A percentile compares a stretch with the other conserved stretches of the same genome.
Conservation (phyloP, 2,113 vertebrate species). For the Cariama cristata region DNA sequence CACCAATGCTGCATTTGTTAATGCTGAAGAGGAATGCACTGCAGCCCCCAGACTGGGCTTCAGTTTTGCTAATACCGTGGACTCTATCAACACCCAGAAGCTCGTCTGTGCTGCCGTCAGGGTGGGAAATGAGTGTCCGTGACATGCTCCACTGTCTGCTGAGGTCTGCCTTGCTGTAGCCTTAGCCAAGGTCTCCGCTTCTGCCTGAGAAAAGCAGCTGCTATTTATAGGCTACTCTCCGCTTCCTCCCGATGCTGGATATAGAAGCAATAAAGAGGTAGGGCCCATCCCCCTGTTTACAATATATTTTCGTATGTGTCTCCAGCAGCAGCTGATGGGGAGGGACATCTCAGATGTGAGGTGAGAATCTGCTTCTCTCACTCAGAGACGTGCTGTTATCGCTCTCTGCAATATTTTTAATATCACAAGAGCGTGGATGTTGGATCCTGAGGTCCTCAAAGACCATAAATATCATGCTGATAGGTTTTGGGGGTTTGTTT, state of each 20-base stretch:
- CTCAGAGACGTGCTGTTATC: background rate
- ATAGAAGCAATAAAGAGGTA: background rate
- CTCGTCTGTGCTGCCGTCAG: background rate
- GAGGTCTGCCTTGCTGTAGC: background rate
- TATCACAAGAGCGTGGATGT: background rate
- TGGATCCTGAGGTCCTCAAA: background rate
- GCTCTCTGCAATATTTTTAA: background rate
- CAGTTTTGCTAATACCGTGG: background rate
- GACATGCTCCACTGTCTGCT: accelerated
- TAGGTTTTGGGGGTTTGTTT: background rate
- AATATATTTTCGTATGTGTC: background rate
- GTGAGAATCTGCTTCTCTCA: background rate
- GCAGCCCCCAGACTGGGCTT: background rate
- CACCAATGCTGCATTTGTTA: background rate
- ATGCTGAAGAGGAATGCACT: background rate
- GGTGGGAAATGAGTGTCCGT: background rate
- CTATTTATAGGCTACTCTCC: background rate
- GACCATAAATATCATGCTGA: background rate
- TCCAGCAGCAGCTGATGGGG: background rate
- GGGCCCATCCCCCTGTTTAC: background rate
- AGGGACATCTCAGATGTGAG: background rate
- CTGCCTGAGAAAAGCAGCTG: background rate
- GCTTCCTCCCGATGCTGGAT: background rate
- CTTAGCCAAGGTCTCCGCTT: background rate
- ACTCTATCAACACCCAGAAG: background rate